Base-by-base conservation (phyloP, 2,797 vertebrate genomes). In the Siniperca undulata region DNA sequence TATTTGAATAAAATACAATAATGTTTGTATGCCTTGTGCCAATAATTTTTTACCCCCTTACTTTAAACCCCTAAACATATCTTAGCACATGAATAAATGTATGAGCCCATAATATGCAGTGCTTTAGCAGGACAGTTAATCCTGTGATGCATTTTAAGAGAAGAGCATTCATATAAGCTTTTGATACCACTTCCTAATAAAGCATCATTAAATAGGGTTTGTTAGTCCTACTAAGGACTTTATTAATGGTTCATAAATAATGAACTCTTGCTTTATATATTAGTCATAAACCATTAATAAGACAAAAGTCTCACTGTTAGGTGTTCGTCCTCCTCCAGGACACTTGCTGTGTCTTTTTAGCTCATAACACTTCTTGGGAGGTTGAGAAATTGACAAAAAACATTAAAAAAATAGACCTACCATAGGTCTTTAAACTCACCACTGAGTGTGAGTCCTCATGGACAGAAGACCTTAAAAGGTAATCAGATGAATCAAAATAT, bases 1-100 rank as follows among this genome's bases (percentile, higher is more conserved):
- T 46, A 73, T 73, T 80, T 84, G 24, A 87, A 92, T 93, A 89
- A 91, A 92, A 85, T 64, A 44, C 14, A 71, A 53, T 74, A 56
- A 62, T 79, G 42, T 89, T 84, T 88, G 52, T 86, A 88, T 48
- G 1, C 0, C 11, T 38, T 76, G 74, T 56, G 50, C 19, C 50
- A 67, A 2, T 59, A 19, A 42, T 82, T 7, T 68, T 7, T 8
- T 4, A 5, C 16, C 5, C n/a, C 10, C 24, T 64, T 52, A 5
- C 0, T 59, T 38, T 50, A 24, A 27, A 46, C 20, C 2, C 7
- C 1, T 42, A 10, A 53, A 52, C 10, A 38, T 27, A 20, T 52
- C 2, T 38, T 1, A 56, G 60, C 19, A 48, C 19, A 60, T 38
- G 5, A 16, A 68, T 55, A 38, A 20, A 58, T 60, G 19, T 46